Evolutionary conservation across 2,113 vertebrate genomes (phyloP), one percentile per base, ranked within the genome.

Genomic region (Poicephalus gulielmi): DNA sequence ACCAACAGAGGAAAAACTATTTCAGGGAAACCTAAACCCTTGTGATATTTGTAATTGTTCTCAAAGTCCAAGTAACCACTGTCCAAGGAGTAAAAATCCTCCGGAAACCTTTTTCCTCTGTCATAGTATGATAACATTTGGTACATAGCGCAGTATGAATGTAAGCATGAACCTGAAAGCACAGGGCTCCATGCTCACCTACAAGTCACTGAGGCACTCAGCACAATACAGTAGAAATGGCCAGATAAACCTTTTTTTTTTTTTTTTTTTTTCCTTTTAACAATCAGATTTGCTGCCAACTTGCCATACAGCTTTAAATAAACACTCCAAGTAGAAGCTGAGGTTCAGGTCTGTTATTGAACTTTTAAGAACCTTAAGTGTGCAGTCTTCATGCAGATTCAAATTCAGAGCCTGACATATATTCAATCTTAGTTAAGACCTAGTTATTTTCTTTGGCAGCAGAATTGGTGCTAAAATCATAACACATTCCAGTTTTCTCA

Each of bases 381-480:
- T 46, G 24, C 69, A 35, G 33, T 64, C 46, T 71, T 81, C 90
- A 39, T n/a, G 62, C 30, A 24, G 63, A 75, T 71, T 93, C 66
- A 79, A 69, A 77, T 83, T 94, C 50, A 64, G 20, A 4, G 9
- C 35, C 55, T 69, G 77, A 92, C 49, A 68, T 64, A 47, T 28
- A 66, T 84, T 83, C 70, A 63, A 71, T 94, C 84, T 92, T 90
- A 37, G 14, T 50, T 89, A 79, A 87, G 63, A 85, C 35, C 50
- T 57, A 27, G 35, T 59, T 92, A 73, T 94, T 93, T 96, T 93
- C 95, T 53, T 97, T 96, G 81, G 90, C 74, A 94, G 55, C 43
- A 71, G 37, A 94, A 79, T 41, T 83, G 63, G 64, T 94, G 49
- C 63, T 96, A 95, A 97, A 92, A 66, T 63, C 70, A 46, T 17